Conservation (phyloP, 2,113 vertebrate genomes). For the Ploceus nigricollis region DNA sequence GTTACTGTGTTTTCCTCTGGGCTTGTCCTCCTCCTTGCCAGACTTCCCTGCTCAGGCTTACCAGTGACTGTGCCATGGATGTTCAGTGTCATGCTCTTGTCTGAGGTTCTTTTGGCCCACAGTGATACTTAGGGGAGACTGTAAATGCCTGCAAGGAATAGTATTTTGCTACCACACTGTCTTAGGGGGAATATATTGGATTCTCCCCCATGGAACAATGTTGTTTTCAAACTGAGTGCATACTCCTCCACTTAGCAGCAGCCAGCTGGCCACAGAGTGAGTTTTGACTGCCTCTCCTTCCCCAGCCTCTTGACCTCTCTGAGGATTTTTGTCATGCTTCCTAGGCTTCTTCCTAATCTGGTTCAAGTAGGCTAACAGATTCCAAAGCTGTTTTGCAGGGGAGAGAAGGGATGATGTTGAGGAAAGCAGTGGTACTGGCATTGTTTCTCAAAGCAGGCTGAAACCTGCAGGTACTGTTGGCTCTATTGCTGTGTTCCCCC, state of each 20-base stretch:
- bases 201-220: accelerated
- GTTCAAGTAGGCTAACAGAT: not conserved
- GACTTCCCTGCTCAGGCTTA: not conserved
- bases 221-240: not conserved
- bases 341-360: not conserved
- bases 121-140: not conserved
- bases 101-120: not conserved
- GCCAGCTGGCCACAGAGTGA: not conserved
- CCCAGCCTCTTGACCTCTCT: not conserved
- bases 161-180: not conserved
- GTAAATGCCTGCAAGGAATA: not conserved
- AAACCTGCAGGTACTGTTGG: not conserved
- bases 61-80: not conserved
- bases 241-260: not conserved
- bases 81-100: not conserved
- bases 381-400: not conserved
- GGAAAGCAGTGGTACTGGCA: not conserved
- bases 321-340: not conserved
- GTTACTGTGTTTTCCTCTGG: not conserved
- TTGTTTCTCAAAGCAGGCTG: not conserved
- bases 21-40: not conserved
- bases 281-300: not conserved
- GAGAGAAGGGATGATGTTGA: not conserved
- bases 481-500: not conserved
- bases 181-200: not conserved